Base-by-base conservation (phyloP, 2,888 invertebrate genomes). In the Gandaritis pyraliata region DNA sequence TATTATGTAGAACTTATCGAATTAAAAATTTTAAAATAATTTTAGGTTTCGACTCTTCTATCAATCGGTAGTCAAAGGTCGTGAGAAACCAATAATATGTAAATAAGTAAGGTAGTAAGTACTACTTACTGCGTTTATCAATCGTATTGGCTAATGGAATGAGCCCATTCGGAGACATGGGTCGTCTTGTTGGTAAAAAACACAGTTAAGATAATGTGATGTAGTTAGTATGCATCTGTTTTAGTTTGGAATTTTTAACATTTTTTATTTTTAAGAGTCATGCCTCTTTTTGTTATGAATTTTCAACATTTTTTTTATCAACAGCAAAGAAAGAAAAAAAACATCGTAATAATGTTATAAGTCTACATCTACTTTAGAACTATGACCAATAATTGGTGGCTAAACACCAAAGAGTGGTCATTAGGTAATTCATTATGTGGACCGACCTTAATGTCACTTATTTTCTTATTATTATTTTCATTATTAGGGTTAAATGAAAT, bases 1-100 rank as follows among this genome's bases (percentile, higher is more conserved):
- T n/a, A n/a, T n/a, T n/a, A n/a, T n/a, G n/a, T n/a, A n/a, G n/a
- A n/a, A n/a, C n/a, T n/a, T n/a, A n/a, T n/a, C n/a, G n/a, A n/a
- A n/a, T n/a, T n/a, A n/a, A n/a, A n/a, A n/a, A n/a, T n/a, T n/a
- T n/a, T n/a, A n/a, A n/a, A n/a, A n/a, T n/a, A n/a, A n/a, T n/a
- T n/a, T n/a, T n/a, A n/a, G n/a, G n/a, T n/a, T n/a, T n/a, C n/a
- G n/a, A n/a, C n/a, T n/a, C n/a, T n/a, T n/a, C n/a, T n/a, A n/a
- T 62, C 57, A 18, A 16, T n/a, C 10, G 36, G 3, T 10, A 33
- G 53, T 41, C 61, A 41, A 45, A 60, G 60, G 60, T 65, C 70
- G 69, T 61, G 67, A 53, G 69, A 70, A 65, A 60, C 41, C n/a
- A 13, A 59, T 47, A 13, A 33, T 11, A 33, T 33, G 33, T 33